Evolutionary conservation across 1,140 invertebrate genomes (phyloP), one percentile per base, ranked within the genome.

Genomic region (Nasonia longicornis): DNA sequence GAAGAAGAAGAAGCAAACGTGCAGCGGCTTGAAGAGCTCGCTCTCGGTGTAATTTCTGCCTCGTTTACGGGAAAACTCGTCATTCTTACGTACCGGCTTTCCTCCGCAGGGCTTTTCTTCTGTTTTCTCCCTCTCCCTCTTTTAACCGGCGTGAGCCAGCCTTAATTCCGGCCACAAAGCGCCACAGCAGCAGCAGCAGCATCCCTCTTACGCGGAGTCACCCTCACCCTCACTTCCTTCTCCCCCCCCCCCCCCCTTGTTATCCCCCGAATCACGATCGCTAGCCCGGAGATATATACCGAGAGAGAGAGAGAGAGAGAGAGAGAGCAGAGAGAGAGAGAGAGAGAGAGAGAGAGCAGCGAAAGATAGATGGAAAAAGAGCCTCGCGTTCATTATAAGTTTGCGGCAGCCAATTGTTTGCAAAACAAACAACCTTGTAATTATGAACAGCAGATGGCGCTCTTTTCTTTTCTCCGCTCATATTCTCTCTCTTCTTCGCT

Each of bases 91-190:
- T 77, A 42, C 16, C 16, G 48, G 52, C 31, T 67, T 73, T 73
- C 7, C 52, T 67, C 31, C 42, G 22, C 22, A 20, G 31, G 52
- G 20, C 20, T 45, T 35, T 31, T 26, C 35, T 31, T 45, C 20
- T 48, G 45, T 20, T 77, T 74, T n/a, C 72, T 64, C 12, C n/a
- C 52, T 20, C 52, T 58, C 20, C 16, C 45, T 48, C 14, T 73
- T 7, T 35, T 35, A 71, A 31, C 7, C 26, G 75, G 64, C 66
- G 48, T 48, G 72, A 77, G 42, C 71, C 22, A 63, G 52, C 77
- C 79, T 71, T 81, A 81, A 82, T 84, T 83, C 74, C 35, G n/a
- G 29, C 63, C 66, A 82, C 72, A 71, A 82, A 82, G 72, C 81
- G 48, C 38, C 26, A 69, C 63, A 35, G 31, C 31, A 11, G 29